These are phyloP conservation scores for Aeoliscus strigatus DNA, from an alignment of 2,797 vertebrate genomes.

Conservation along the genomic window DNA sequence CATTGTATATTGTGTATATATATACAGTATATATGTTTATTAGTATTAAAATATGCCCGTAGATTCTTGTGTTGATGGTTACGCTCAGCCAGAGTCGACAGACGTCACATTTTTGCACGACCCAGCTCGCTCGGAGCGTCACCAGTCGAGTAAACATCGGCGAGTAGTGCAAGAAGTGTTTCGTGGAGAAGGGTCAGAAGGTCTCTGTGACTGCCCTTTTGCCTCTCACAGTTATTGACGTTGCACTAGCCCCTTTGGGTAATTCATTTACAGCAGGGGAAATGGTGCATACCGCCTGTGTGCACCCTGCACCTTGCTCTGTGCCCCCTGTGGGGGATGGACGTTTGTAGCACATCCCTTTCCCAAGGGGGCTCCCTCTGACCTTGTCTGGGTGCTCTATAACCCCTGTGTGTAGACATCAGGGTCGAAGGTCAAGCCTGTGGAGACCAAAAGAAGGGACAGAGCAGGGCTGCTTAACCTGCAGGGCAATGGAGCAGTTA, in stretches of 20 bases:
- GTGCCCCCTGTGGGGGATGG: slow-evolving; percentile 8
- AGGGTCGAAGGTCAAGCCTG: slow-evolving; percentile 46
- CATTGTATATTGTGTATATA: no score
- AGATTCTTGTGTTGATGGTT: no score
- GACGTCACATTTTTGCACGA: no score
- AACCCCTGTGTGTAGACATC: slow-evolving; percentile 49
- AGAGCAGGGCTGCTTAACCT: slow-evolving; percentile 32
- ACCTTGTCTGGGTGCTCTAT: slow-evolving; percentile 37
- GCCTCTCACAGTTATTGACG: slow-evolving; percentile 21
- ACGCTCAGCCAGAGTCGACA: no score
- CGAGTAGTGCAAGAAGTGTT: no score
- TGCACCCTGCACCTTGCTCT: slow-evolving; percentile 29
- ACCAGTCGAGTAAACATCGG: no score
- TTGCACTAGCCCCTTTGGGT: slow-evolving; percentile 38
- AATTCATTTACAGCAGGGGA: slow-evolving; percentile 62
- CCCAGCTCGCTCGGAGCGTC: no score
- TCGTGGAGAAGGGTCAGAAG: slow-evolving; percentile 60
- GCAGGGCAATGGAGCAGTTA: slow-evolving; percentile 52
- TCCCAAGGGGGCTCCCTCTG: slow-evolving; percentile 26
- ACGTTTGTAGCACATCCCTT: slow-evolving; percentile 27
- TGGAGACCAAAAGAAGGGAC: slow-evolving; percentile 27
- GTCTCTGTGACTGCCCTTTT: slow-evolving; percentile 62
- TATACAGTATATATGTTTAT: no score
- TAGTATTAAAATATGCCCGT: no score
- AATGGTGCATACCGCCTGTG: slow-evolving; percentile 36